Base-by-base conservation (phyloP, 2,888 invertebrate genomes). In the Heteropelma amictum region DNA sequence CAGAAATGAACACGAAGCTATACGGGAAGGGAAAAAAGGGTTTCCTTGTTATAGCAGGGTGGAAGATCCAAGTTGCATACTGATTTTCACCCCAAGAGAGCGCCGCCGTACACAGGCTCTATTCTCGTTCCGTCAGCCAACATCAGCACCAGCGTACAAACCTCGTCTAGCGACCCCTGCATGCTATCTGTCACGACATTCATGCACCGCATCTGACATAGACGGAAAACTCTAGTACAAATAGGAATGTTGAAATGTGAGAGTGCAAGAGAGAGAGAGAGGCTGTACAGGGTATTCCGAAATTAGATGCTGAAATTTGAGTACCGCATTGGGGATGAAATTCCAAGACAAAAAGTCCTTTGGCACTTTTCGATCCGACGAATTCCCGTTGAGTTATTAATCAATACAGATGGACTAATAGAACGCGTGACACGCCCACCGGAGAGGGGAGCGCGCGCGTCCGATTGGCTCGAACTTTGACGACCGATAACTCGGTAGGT, bases 1-100 rank as follows among this genome's bases (percentile, higher is more conserved):
- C 58, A 54, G 77, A 51, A 70, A 77, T 64, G 67, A 70, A 71
- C 47, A 54, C 40, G 42, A 61, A 63, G 51, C 65, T 56, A 69
- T 53, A 49, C 14, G 23, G 47, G 61, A 61, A 47, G 53, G 60
- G 40, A 69, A 63, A 68, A 45, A 73, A 67, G 77, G 81, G 79
- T 65, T 77, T 64, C 60, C 81, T 85, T 82, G 85, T 85, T 86
- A 85, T 81, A 82, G 61, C 75, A 60, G 56, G 45, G 73, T 58
- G 78, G 71, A 76, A 70, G 40, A 82, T 79, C 77, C 70, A 75
- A 68, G 80, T 82, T 83, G 85, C 85, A 85, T 86, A 86, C 85
- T 85, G 84, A 87, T 85, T 80, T 77, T 64, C 58, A 70, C 14
- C 65, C 51, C 76, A 70, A 71, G 71, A 60, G 71, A 72, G 58